Evolutionary conservation across 2,113 vertebrate genomes (phyloP).

Genomic region (Chunga burmeisteri): DNA sequence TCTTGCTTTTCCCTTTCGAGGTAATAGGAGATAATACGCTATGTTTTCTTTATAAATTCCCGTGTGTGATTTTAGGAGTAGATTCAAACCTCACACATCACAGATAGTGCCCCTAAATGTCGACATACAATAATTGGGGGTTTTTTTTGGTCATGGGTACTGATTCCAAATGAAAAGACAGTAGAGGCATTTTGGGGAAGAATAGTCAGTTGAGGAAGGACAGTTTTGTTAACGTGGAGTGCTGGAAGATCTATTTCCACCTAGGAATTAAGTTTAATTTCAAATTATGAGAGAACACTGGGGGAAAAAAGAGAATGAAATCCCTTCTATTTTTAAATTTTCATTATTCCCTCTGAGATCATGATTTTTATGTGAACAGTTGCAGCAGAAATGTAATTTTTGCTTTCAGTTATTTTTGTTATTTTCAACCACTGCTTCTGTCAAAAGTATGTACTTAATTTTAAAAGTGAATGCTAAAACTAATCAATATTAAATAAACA

Average conservation of each 20-base stretch:
- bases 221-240: neutral
- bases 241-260: neutral
- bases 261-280: constrained; percentile 6
- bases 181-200: neutral
- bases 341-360: neutral
- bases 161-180: neutral
- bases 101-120: neutral
- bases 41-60: neutral
- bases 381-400: neutral
- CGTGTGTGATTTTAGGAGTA: neutral
- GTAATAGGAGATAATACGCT: neutral
- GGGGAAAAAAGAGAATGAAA: neutral
- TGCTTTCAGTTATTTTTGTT: neutral
- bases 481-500: constrained; percentile 57
- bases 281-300: neutral
- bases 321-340: neutral
- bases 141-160: neutral
- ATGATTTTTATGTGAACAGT: neutral
- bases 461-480: constrained; percentile 10
- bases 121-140: neutral
- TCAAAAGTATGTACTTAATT: neutral
- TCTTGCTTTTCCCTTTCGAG: neutral
- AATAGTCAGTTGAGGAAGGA: neutral
- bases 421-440: neutral
- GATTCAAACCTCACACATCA: neutral